These are phyloP conservation scores for Cynodonichthys magdalenae DNA, from an alignment of 2,797 vertebrate genomes.

Conservation along the genomic window DNA sequence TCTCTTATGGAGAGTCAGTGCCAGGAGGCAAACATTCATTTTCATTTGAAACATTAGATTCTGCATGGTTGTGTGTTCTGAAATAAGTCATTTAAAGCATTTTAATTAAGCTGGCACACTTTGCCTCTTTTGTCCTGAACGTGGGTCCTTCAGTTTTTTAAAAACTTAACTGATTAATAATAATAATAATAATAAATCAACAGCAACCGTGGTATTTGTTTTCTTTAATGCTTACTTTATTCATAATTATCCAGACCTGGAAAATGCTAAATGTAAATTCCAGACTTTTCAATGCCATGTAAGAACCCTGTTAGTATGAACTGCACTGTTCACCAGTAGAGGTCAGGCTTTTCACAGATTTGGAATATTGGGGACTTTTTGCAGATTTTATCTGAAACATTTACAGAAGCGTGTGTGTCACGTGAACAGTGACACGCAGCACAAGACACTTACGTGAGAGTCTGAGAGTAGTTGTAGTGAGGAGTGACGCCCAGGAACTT, in stretches of 20 bases:
- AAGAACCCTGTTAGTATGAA: background rate
- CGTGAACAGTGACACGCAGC: slow-evolving; percentile 11
- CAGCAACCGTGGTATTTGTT: too few species aligned
- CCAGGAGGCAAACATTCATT: background rate
- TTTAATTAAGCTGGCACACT: background rate
- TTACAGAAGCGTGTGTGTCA: background rate
- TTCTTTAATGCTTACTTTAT: too few species aligned
- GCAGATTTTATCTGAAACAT: slow-evolving; percentile 1
- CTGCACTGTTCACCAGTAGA: slow-evolving; percentile 50
- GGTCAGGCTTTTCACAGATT: slow-evolving; percentile 61
- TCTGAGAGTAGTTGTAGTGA: slow-evolving; percentile 95
- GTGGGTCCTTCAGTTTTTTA: background rate
- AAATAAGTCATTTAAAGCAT: background rate
- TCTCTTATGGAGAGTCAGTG: slow-evolving; percentile 25
- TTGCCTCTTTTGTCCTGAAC: too few species aligned
- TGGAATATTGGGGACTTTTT: background rate
- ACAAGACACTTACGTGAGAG: slow-evolving; percentile 88
- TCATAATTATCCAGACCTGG: too few species aligned
- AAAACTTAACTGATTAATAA: too few species aligned
- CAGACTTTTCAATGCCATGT: too few species aligned
- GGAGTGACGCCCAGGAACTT: slow-evolving; percentile 93
- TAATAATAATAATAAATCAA: too few species aligned
- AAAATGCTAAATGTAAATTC: too few species aligned
- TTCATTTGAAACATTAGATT: too few species aligned
- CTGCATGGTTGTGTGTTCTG: background rate